These are phyloP conservation scores for Betta splendens DNA, from an alignment of 2,797 vertebrate species.

Conservation along the genomic window DNA sequence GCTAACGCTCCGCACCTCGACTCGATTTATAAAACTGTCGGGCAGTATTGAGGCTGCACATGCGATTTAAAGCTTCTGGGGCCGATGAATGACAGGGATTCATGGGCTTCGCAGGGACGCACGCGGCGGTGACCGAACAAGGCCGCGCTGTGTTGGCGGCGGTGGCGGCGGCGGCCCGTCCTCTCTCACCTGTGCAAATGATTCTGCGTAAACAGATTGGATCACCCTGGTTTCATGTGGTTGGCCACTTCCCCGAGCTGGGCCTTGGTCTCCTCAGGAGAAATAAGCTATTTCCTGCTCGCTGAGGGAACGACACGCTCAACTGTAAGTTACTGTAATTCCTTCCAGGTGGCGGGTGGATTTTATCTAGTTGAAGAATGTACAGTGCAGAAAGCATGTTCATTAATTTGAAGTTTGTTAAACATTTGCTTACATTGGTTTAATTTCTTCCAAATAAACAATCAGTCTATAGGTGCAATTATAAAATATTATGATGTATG, in stretches of 20 bases:
- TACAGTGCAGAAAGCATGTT: constrained; percentile 32
- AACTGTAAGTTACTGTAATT: constrained; percentile 73
- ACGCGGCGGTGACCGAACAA: constrained; percentile 52
- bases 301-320: constrained; percentile 56
- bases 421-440: constrained; percentile 25
- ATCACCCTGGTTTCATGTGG: constrained; percentile 75
- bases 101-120: constrained; percentile 47
- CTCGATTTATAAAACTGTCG: constrained; percentile 28
- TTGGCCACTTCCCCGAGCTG: constrained; percentile 74
- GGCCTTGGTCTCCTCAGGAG: constrained; percentile 68
- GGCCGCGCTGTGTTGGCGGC: constrained; percentile 60
- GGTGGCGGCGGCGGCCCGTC: constrained; percentile 49
- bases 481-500: constrained; percentile 8
- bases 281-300: constrained; percentile 77
- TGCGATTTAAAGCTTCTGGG: constrained; percentile 41
- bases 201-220: constrained; percentile 68
- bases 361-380: constrained; percentile 54
- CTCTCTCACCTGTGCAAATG: constrained; percentile 79
- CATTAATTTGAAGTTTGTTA: constrained; percentile 19
- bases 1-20: constrained; percentile 18
- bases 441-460: constrained; percentile 5
- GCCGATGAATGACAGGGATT: constrained; percentile 67
- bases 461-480: neutral
- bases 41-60: constrained; percentile 42
- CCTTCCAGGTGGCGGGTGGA: constrained; percentile 66